Conservation (phyloP, 2,113 vertebrate species). For the Atractosteus spatula region DNA sequence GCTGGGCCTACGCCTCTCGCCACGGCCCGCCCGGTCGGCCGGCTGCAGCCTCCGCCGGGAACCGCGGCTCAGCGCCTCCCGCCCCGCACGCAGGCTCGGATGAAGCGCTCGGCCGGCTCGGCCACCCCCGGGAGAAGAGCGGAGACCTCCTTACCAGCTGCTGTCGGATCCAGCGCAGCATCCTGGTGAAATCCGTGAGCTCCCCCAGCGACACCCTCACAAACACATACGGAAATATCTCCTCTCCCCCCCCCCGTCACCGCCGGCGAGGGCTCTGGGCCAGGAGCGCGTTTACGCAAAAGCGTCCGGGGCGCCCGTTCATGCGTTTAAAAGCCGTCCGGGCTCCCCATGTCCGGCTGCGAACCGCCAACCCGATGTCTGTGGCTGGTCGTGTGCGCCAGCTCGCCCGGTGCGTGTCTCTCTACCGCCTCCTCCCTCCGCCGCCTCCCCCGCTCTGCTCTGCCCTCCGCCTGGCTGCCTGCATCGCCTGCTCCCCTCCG, state of each 20-base stretch:
- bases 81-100: no score
- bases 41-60: no score
- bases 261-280: no score
- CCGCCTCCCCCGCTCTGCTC: not conserved
- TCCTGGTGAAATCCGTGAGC: constrained; percentile 51
- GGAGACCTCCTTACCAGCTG: constrained; percentile 79
- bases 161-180: constrained; percentile 92
- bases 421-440: not conserved
- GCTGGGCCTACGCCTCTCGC: no score
- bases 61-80: no score
- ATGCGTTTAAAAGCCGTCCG: not conserved
- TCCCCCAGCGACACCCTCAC: not conserved
- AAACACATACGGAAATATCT: constrained; percentile 17
- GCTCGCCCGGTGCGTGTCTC: not conserved
- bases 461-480: constrained; percentile 6
- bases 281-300: not conserved
- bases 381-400: not conserved
- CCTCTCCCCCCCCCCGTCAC: not conserved
- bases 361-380: constrained; percentile 2
- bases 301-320: not conserved
- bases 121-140: constrained; percentile 18
- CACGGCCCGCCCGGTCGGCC: no score
- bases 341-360: not conserved
- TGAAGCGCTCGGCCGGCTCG: not conserved
- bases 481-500: not conserved